Evolutionary conservation across 2,888 invertebrate species (phyloP).

Genomic region (Caenorhabditis doughertyi): DNA sequence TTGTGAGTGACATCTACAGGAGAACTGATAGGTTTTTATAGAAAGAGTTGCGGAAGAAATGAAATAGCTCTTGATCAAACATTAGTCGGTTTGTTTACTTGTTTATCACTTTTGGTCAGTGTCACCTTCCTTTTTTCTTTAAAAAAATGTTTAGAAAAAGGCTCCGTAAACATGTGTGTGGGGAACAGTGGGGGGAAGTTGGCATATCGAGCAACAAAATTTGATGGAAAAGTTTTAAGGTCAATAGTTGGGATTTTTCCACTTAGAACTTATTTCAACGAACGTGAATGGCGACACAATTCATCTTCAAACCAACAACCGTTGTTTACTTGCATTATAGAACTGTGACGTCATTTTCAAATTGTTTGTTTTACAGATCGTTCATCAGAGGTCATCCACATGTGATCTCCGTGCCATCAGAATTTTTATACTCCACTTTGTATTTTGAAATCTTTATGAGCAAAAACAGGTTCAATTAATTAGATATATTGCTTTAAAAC

Average conservation of each 20-base stretch:
- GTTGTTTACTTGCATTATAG: too few species aligned
- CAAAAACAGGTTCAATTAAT: background rate
- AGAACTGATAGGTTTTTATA: background rate
- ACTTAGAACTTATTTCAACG: too few species aligned
- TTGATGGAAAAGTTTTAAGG: background rate
- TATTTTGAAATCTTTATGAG: background rate
- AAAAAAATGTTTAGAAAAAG: conserved; percentile 29
- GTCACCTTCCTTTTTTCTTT: background rate
- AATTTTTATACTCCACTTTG: too few species aligned
- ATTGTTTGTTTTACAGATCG: too few species aligned
- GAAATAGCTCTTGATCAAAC: conserved; percentile 32
- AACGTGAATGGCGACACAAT: too few species aligned
- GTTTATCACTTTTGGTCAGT: conserved; percentile 26
- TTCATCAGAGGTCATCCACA: too few species aligned
- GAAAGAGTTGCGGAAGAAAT: conserved; percentile 10
- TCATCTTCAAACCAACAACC: too few species aligned
- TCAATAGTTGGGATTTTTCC: too few species aligned
- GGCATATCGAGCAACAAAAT: background rate
- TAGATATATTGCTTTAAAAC: background rate
- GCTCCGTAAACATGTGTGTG: conserved; percentile 22
- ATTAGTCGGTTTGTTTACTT: conserved; percentile 25
- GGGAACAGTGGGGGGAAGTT: background rate
- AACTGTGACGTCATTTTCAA: too few species aligned
- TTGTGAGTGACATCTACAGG: background rate
- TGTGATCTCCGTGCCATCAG: too few species aligned